Base-by-base conservation (phyloP, 2,888 invertebrate species). In the Perizoma affinitatum region DNA sequence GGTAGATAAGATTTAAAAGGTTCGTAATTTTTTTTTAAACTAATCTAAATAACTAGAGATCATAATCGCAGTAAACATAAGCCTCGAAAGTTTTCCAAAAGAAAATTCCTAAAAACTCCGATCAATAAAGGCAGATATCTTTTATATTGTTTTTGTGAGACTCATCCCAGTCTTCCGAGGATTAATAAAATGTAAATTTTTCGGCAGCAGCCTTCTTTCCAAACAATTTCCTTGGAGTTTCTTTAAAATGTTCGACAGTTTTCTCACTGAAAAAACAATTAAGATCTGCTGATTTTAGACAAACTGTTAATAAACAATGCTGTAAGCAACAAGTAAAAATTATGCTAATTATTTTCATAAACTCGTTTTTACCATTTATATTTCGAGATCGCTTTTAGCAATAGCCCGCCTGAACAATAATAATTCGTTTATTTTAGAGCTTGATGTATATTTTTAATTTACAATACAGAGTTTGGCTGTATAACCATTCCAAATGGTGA, bases 111-210 rank as follows among this genome's bases (percentile, higher is more conserved):
- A 34, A 35, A 58, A 53, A 61, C 45, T 56, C n/a, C 41, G 53
- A 56, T 61, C 61, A 50, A 61, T 59, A 56, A 42, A 53, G 40
- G 36, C 44, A 22, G 46, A 65, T 66, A 69, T 70, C 66, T 69
- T 67, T 67, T 64, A 71, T 66, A 67, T 70, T 69, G 69, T 66
- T 67, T 64, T 63, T 53, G 62, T 46, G 56, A 54, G 57, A 65
- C 65, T 68, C 66, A 64, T 67, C 66, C 48, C 58, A 59, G 65
- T 63, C 67, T 69, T 64, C 54, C 38, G 44, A 34, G 55, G 66
- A 66, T 68, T 70, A 70, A 68, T 70, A 70, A 68, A 70, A 70
- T 70, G 70, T 67, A 70, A 70, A 70, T 70, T 70, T 66, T 58
- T 50, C 60, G 58, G 50, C 66, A 50, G 59, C 66, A 53, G 61